phyloP scores from a whole-genome alignment of 2,797 vertebrate genomes.

The Glossophaga mutica region DNA sequence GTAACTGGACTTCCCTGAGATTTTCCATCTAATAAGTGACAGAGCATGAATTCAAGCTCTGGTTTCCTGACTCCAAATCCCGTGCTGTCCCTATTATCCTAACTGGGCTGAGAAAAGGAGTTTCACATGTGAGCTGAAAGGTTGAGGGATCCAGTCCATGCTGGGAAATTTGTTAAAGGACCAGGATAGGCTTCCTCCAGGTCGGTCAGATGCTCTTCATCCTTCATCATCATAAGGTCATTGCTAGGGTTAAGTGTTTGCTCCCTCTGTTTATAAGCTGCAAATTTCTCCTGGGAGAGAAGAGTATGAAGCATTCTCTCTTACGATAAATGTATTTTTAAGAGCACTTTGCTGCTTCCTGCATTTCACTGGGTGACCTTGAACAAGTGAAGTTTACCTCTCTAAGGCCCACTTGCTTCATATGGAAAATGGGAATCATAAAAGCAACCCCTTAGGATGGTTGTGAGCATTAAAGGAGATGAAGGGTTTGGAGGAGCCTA shows the following conservation, averaged over 20 bases:
- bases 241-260: background rate
- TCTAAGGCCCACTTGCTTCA: background rate
- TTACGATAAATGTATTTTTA: background rate
- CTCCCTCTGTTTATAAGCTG: background rate
- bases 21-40: background rate
- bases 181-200: background rate
- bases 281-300: background rate
- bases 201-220: background rate
- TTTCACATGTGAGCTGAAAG: background rate
- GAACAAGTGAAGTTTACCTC: background rate
- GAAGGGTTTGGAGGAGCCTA: background rate
- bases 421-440: background rate
- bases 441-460: background rate
- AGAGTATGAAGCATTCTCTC: background rate
- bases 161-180: rapidly evolving
- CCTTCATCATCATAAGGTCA: background rate
- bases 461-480: background rate
- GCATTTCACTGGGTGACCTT: background rate
- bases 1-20: background rate
- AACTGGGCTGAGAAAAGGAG: background rate
- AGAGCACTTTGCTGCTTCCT: background rate
- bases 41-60: background rate
- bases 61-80: background rate
- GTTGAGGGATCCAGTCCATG: rapidly evolving
- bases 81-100: background rate